Evolutionary conservation across 2,888 invertebrate genomes (phyloP), one percentile per base, ranked within the genome.

Genomic region (Chironomus riparius): DNA sequence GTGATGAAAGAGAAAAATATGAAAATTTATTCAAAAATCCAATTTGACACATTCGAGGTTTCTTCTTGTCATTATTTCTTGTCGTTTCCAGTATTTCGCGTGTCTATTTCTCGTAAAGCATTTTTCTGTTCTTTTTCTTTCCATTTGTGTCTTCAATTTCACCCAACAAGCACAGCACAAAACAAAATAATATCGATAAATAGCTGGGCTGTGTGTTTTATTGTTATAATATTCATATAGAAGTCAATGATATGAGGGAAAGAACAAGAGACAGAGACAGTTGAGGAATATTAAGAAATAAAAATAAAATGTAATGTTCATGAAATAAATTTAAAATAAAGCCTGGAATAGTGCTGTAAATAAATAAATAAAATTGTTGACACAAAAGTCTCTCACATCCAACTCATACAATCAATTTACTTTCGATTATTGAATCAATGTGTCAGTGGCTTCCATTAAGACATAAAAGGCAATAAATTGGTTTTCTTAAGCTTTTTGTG

Each of bases 271-370:
- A 50, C n/a, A 18, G n/a, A 21, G 56, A 3, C 7, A 21, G 50
- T 70, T 56, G 56, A 18, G 56, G 48, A 24, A 70, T 70, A 70
- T 70, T 70, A 70, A 70, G 70, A 70, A 70, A 70, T 70, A 70
- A 70, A 70, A 70, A 70, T 70, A 70, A 70, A 70, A 70, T 50
- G 15, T 70, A 70, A 70, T 22, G 47, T 13, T 22, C 48, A 28
- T 28, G 24, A 22, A 48, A 70, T 70, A 70, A 50, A 22, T 70
- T 28, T 28, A 6, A 6, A 6, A 28, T 28, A 24, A 24, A 24
- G 22, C 22, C 22, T 3, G 28, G 28, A 28, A 28, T 28, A 28
- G 28, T 28, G 1, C 5, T 28, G 28, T 28, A 28, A 28, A 28
- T 28, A 28, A 28, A 28, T 28, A 28, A 28, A 28, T 28, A 28